Evolutionary conservation across 30 jellyfish, hydroid and myxozoan species (phyloP).

Genomic region (Euphysa ruthae): DNA sequence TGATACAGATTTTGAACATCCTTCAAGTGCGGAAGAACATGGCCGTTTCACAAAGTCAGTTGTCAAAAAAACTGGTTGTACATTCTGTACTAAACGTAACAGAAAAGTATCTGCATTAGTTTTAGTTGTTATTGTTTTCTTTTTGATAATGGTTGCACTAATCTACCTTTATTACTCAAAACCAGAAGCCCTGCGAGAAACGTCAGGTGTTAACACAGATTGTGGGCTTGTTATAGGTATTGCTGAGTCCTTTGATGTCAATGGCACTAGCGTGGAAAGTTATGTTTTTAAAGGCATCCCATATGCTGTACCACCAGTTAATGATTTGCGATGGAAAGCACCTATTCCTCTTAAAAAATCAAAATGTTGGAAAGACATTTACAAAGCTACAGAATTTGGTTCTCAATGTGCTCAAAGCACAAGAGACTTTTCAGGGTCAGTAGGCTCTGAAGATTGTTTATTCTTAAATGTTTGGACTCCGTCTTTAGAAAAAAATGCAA

Average conservation of each 20-base stretch:
- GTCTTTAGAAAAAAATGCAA: neutral
- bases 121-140: conserved; percentile 20
- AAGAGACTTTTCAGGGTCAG: neutral
- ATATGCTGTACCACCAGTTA: conserved; percentile 58
- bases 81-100: conserved; percentile 10
- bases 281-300: conserved; percentile 74
- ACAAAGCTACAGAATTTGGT: conserved; percentile 28
- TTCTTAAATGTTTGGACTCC: conserved; percentile 67
- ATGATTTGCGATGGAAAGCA: conserved; percentile 53
- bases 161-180: conserved; percentile 18
- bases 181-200: neutral
- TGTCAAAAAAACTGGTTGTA: neutral
- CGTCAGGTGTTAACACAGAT: conserved; percentile 4
- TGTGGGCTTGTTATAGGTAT: conserved; percentile 20
- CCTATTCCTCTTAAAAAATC: conserved; percentile 28
- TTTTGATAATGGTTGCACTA: conserved; percentile 13
- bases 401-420: conserved; percentile 18
- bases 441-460: conserved; percentile 68
- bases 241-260: neutral
- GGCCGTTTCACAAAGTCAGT: neutral
- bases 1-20: conserved; percentile 31
- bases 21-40: conserved; percentile 13
- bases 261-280: conserved; percentile 6
- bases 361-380: conserved; percentile 50
- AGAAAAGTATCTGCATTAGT: conserved; percentile 22